A percentile compares a stretch with the other conserved stretches of the same genome.
Conservation (phyloP, 2,888 invertebrate genomes). For the Hipparchia semele region DNA sequence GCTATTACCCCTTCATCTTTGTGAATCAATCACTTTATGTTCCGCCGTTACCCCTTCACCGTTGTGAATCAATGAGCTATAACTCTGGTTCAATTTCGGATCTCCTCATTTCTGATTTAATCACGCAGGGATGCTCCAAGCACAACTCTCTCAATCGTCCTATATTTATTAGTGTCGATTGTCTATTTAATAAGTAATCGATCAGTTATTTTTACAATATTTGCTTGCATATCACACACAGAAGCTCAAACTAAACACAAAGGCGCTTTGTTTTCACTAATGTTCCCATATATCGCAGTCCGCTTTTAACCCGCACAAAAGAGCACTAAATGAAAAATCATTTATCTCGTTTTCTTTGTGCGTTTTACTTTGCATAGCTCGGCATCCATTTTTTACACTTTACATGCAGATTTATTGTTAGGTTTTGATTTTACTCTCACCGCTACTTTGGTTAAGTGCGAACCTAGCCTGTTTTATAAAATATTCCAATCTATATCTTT, state of each 20-base stretch:
- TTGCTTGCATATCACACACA: constrained; percentile 17
- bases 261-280: constrained; percentile 68
- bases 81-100: too few species aligned
- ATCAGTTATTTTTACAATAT: constrained; percentile 8
- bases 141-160: too few species aligned
- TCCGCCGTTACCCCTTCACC: too few species aligned
- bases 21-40: too few species aligned
- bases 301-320: constrained; percentile 66
- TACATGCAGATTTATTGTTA: neutral
- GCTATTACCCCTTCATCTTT: too few species aligned
- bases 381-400: constrained; percentile 5
- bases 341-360: constrained; percentile 61
- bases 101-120: too few species aligned
- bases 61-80: too few species aligned
- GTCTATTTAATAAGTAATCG: constrained; percentile 2
- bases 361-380: constrained; percentile 34
- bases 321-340: constrained; percentile 68
- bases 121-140: too few species aligned
- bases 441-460: neutral
- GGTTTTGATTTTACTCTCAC: neutral
- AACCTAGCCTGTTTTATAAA: neutral
- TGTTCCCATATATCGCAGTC: constrained; percentile 66
- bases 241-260: constrained; percentile 48
- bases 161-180: too few species aligned
- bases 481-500: too few species aligned